Evolutionary conservation across 1,140 invertebrate species (phyloP).

Genomic region (Cepaea nemoralis): DNA sequence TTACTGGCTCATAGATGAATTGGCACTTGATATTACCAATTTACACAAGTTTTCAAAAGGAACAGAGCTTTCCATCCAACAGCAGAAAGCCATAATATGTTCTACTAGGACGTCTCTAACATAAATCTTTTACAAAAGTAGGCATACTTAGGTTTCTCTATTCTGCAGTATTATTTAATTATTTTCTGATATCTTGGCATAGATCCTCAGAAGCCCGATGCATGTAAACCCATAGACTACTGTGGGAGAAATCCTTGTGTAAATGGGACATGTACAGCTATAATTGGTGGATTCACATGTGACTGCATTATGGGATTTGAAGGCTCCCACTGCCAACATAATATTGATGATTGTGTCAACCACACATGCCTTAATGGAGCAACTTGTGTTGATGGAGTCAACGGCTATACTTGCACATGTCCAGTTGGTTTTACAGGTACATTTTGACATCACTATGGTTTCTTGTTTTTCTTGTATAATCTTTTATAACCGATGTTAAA

Average conservation of each 20-base stretch:
- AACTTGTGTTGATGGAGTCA: constrained; percentile 65
- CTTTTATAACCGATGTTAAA: too few species aligned
- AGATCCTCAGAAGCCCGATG: not conserved
- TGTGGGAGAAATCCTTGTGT: constrained; percentile 5
- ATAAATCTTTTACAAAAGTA: too few species aligned
- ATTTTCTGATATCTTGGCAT: not conserved
- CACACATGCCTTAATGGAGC: constrained; percentile 51
- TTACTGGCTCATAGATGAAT: too few species aligned
- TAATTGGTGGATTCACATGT: not conserved
- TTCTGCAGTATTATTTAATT: too few species aligned
- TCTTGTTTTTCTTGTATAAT: too few species aligned
- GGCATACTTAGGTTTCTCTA: too few species aligned
- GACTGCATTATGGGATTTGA: not conserved
- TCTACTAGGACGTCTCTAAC: too few species aligned
- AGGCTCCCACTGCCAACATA: constrained; percentile 48
- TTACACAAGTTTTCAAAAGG: too few species aligned
- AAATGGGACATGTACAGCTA: not conserved
- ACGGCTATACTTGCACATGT: constrained; percentile 54
- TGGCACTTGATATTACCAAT: too few species aligned
- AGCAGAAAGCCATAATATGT: too few species aligned
- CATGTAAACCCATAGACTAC: constrained; percentile 6
- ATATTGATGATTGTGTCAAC: constrained; percentile 56
- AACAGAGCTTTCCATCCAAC: too few species aligned
- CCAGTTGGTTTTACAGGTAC: constrained; percentile 72
- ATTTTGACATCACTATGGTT: too few species aligned